Conservation (phyloP, 1,140 invertebrate genomes). For the Cyclina sinensis region DNA sequence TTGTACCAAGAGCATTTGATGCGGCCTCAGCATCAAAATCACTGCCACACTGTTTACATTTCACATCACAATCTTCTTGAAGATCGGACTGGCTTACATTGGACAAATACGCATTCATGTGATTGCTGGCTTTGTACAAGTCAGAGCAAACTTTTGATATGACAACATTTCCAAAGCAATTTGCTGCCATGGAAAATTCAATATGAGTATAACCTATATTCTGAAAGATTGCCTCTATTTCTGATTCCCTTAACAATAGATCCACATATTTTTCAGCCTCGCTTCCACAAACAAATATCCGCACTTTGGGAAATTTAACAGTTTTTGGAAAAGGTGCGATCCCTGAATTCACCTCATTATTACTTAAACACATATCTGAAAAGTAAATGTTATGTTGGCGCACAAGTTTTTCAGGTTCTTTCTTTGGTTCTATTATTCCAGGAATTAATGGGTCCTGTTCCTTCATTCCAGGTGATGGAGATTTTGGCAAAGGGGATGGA, state of each 20-base stretch:
- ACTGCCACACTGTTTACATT: slow-evolving; percentile 51
- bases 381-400: slow-evolving; percentile 48
- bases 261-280: slow-evolving; percentile 58
- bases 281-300: slow-evolving; percentile 62
- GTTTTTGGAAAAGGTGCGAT: slow-evolving; percentile 51
- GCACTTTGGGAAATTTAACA: slow-evolving; percentile 62
- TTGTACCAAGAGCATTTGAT: slow-evolving; percentile 11
- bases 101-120: not conserved
- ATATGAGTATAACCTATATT: slow-evolving; percentile 34
- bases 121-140: slow-evolving; percentile 34
- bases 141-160: slow-evolving; percentile 42
- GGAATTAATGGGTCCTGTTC: slow-evolving; percentile 52
- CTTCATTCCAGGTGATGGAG: not conserved
- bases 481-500: not conserved
- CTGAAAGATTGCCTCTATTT: not conserved
- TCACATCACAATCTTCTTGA: not conserved
- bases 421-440: slow-evolving; percentile 51
- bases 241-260: slow-evolving; percentile 34
- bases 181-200: slow-evolving; percentile 55
- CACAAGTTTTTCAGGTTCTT: not conserved
- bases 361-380: not conserved
- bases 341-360: not conserved
- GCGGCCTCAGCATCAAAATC: slow-evolving; percentile 18
- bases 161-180: slow-evolving; percentile 54
- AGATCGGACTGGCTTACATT: not conserved